Evolutionary conservation across 2,888 invertebrate genomes (phyloP).

Genomic region (Hypomecis atomaria): DNA sequence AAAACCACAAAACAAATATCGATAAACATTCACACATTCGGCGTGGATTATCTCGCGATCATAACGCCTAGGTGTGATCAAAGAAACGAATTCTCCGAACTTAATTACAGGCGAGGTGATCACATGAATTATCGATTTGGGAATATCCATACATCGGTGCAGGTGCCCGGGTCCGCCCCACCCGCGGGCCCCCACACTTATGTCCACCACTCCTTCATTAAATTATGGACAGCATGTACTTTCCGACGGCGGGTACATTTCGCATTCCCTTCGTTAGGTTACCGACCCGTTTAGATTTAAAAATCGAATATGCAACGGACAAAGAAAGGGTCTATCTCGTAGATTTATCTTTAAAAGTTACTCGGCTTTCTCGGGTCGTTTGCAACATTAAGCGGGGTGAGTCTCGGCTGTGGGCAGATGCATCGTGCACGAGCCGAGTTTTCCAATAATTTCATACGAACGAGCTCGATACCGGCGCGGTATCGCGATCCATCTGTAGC

Average conservation of each 20-base stretch:
- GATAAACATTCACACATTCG: conserved; percentile 48
- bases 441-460: conserved; percentile 82
- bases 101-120: conserved; percentile 77
- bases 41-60: conserved; percentile 63
- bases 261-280: conserved; percentile 43
- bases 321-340: conserved; percentile 62
- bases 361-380: conserved; percentile 68
- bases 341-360: conserved; percentile 78
- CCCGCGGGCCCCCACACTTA: conserved; percentile 70
- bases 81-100: conserved; percentile 63
- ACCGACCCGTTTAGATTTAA: conserved; percentile 43
- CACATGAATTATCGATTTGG: conserved; percentile 81
- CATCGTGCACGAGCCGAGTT: conserved; percentile 80
- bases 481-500: conserved; percentile 76
- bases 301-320: conserved; percentile 60
- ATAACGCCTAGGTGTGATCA: conserved; percentile 73
- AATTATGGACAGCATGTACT: conserved; percentile 61
- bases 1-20: conserved; percentile 42
- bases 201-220: conserved; percentile 56
- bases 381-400: conserved; percentile 68
- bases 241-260: conserved; percentile 44
- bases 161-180: conserved; percentile 76
- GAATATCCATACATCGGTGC: conserved; percentile 65
- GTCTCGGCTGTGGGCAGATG: conserved; percentile 61
- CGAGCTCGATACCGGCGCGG: conserved; percentile 63